These are phyloP conservation scores for Melipona bicolor DNA, from an alignment of 2,888 invertebrate genomes.

Conservation along the genomic window DNA sequence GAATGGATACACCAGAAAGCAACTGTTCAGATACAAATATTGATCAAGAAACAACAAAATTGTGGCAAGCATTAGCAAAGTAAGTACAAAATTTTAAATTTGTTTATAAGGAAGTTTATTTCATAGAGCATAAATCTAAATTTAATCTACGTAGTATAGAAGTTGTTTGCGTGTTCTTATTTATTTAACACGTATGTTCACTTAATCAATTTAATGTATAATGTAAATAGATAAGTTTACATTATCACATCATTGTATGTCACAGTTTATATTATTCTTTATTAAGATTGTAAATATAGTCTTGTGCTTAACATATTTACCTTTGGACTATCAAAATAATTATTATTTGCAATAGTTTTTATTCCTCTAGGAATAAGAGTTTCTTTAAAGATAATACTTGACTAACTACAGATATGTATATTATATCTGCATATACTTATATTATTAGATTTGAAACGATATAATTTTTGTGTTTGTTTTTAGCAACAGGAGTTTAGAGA, in stretches of 20 bases:
- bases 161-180: not conserved
- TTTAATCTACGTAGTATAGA: not conserved
- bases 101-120: not conserved
- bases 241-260: not conserved
- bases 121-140: not conserved
- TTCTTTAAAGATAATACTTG: not conserved
- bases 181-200: not conserved
- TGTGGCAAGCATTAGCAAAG: constrained; percentile 81
- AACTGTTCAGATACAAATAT: constrained; percentile 82
- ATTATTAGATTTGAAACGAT: constrained; percentile 3
- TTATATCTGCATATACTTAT: not conserved
- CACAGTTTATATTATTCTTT: not conserved
- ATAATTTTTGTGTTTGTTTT: constrained; percentile 28
- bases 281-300: constrained; percentile 19
- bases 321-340: constrained; percentile 40
- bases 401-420: constrained; percentile 18
- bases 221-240: no score
- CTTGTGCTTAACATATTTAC: constrained; percentile 39
- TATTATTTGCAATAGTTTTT: constrained; percentile 27
- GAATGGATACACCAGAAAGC: constrained; percentile 83
- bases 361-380: constrained; percentile 55
- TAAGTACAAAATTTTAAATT: constrained; percentile 59
- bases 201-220: no score
- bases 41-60: constrained; percentile 80
- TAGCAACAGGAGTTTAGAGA: constrained; percentile 82